Evolutionary conservation across 2,113 vertebrate genomes (phyloP).

Genomic region (Nibea coibor): DNA sequence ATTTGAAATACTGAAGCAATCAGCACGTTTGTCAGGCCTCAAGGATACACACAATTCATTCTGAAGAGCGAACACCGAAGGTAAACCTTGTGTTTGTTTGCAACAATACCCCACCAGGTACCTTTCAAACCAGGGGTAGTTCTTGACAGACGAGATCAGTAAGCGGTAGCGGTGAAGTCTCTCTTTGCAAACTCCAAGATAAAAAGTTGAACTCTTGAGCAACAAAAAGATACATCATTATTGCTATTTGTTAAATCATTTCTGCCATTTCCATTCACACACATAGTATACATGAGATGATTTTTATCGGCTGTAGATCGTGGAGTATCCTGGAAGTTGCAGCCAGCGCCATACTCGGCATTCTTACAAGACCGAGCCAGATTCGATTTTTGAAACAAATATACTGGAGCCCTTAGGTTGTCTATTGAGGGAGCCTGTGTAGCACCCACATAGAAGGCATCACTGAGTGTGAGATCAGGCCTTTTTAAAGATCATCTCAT

Average conservation of each 20-base stretch:
- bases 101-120: not conserved
- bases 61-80: no score
- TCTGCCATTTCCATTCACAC: not conserved
- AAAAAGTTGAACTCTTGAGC: not conserved
- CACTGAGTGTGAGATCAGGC: constrained; percentile 55
- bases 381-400: constrained; percentile 9
- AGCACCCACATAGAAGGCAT: constrained; percentile 33
- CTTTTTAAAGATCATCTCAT: constrained; percentile 58
- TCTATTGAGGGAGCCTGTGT: constrained; percentile 19
- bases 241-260: not conserved
- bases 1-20: not conserved
- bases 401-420: constrained; percentile 3
- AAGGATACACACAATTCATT: not conserved
- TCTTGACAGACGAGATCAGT: not conserved
- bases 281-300: not conserved
- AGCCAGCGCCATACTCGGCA: not conserved
- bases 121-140: not conserved
- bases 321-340: not conserved
- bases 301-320: not conserved
- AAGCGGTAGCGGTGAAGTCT: not conserved
- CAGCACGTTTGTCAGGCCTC: not conserved
- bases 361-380: constrained; percentile 12
- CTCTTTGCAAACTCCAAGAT: not conserved
- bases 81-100: no score
- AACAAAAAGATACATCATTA: not conserved